These are phyloP conservation scores for Nemurella pictetii DNA, from an alignment of 2,888 invertebrate genomes.

Conservation along the genomic window DNA sequence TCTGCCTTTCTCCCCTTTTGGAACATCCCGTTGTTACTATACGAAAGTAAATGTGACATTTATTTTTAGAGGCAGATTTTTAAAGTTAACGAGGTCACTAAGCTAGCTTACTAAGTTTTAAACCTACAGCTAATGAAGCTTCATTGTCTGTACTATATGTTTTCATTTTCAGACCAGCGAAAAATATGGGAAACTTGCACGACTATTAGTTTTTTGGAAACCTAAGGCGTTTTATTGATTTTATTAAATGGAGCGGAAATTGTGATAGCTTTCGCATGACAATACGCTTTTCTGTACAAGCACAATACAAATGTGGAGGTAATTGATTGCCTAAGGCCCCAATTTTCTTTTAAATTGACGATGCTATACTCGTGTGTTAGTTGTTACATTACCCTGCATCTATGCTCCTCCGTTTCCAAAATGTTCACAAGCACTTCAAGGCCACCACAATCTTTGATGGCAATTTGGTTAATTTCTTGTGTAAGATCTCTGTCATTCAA, in stretches of 20 bases:
- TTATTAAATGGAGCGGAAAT: background rate
- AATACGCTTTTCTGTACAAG: background rate
- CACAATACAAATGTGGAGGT: too few relatives aligned
- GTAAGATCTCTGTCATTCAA: constrained; percentile 87
- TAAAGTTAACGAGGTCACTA: too few relatives aligned
- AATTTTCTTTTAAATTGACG: background rate
- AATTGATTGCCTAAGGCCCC: background rate
- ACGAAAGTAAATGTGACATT: too few relatives aligned
- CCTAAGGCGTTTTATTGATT: background rate
- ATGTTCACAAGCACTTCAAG: constrained; percentile 73
- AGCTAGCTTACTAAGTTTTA: background rate
- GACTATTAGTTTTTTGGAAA: background rate
- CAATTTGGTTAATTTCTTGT: constrained; percentile 79
- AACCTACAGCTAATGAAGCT: too few relatives aligned
- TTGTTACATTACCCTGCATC: constrained; percentile 67
- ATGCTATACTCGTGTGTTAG: background rate
- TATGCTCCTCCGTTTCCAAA: constrained; percentile 85
- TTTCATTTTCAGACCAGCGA: background rate
- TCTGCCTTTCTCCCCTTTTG: too few relatives aligned
- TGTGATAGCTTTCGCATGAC: background rate
- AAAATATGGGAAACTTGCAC: background rate
- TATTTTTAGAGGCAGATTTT: too few relatives aligned
- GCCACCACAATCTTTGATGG: constrained; percentile 79
- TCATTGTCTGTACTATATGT: background rate
- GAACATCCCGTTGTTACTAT: too few relatives aligned